These are phyloP conservation scores for Hydropotes inermis DNA, from an alignment of 2,113 vertebrate genomes.

Conservation along the genomic window DNA sequence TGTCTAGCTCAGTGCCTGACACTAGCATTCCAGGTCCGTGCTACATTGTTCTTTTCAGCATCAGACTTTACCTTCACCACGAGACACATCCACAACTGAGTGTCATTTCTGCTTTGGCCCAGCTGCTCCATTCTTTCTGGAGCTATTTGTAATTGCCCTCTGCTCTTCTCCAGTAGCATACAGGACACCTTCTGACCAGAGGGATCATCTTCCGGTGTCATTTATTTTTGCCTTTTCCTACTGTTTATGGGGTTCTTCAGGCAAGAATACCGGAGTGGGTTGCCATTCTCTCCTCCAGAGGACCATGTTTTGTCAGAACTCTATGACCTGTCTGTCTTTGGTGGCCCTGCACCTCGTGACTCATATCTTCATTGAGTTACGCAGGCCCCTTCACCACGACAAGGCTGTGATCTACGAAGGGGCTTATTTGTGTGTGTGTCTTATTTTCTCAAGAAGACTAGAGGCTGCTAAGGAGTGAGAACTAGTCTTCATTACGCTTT, in stretches of 20 bases:
- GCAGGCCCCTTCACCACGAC: too few species aligned
- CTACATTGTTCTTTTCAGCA: background rate
- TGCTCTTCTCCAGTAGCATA: background rate
- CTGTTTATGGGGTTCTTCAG: background rate
- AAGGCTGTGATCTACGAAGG: too few species aligned
- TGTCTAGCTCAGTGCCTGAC: accelerated
- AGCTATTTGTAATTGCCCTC: background rate
- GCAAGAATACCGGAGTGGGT: background rate
- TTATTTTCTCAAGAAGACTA: background rate
- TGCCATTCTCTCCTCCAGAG: background rate
- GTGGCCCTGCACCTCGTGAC: background rate
- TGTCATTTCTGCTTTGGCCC: background rate
- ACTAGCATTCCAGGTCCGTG: background rate
- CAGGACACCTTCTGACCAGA: background rate
- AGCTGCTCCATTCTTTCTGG: background rate
- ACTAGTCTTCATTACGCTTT: background rate
- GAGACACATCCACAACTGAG: background rate
- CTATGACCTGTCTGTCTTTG: background rate
- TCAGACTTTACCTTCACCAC: background rate
- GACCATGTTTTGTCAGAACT: background rate
- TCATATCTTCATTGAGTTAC: too few species aligned
- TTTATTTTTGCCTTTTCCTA: background rate
- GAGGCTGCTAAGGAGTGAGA: background rate
- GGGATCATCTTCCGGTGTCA: background rate
- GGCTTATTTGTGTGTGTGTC: background rate